phyloP scores from a whole-genome alignment of 2,113 vertebrate species.

The Canis aureus region DNA sequence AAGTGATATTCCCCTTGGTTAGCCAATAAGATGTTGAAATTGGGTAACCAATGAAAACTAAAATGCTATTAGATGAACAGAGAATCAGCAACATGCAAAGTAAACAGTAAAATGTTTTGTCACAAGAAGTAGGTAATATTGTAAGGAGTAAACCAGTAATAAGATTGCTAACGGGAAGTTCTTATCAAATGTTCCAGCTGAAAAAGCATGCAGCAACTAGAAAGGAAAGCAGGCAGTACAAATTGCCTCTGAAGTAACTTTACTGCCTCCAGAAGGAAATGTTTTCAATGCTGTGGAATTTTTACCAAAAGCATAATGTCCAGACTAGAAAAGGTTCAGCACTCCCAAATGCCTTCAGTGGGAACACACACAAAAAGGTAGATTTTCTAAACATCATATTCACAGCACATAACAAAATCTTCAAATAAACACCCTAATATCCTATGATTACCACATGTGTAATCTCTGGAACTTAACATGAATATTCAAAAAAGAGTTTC shows the following conservation, averaged over 20 bases:
- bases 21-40: not conserved
- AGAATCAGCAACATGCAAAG: not conserved
- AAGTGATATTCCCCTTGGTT: not conserved
- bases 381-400: constrained; percentile 17
- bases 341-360: not conserved
- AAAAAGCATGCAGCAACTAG: not conserved
- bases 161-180: not conserved
- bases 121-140: not conserved
- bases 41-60: not conserved
- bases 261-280: not conserved
- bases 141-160: not conserved
- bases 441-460: not conserved
- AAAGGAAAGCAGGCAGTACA: not conserved
- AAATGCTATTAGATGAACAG: not conserved
- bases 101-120: not conserved
- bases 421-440: not conserved
- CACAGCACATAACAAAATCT: not conserved
- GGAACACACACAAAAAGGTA: not conserved
- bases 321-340: not conserved
- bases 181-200: not conserved
- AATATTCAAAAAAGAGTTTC: not conserved
- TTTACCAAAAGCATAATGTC: not conserved
- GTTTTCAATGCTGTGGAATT: not conserved
- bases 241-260: constrained; percentile 25
- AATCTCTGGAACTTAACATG: not conserved